Conservation (phyloP, 2,113 vertebrate species). For the Notothenia coriiceps region DNA sequence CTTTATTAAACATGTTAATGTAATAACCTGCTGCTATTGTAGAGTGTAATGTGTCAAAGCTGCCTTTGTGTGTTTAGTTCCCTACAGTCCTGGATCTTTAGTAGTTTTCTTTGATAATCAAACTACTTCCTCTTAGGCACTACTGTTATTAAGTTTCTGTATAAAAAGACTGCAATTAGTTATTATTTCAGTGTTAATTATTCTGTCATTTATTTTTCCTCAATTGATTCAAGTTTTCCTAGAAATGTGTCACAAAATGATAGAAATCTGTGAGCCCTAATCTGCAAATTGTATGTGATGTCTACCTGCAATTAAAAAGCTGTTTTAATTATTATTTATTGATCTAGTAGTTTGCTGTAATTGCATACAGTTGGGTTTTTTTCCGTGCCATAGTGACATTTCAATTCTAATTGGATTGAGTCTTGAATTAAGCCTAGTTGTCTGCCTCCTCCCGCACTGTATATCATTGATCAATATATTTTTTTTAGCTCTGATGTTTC, state of each 20-base stretch:
- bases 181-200: neutral
- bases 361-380: too few relatives aligned
- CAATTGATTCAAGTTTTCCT: neutral
- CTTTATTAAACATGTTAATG: slow-evolving; percentile 6
- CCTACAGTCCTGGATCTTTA: neutral
- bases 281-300: too few relatives aligned
- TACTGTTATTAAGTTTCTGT: neutral
- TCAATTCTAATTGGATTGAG: too few relatives aligned
- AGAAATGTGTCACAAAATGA: neutral
- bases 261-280: neutral
- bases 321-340: too few relatives aligned
- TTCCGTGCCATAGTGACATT: too few relatives aligned
- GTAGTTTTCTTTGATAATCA: neutral
- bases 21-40: slow-evolving; percentile 10
- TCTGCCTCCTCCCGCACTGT: too few relatives aligned
- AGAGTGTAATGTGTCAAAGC: neutral
- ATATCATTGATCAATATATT: too few relatives aligned
- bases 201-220: neutral
- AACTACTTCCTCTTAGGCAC: neutral
- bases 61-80: neutral
- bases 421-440: too few relatives aligned
- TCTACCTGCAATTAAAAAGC: too few relatives aligned
- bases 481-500: too few relatives aligned
- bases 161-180: neutral
- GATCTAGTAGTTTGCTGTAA: too few relatives aligned